These are phyloP conservation scores for Drosophila bunnanda DNA, from an alignment of 2,888 invertebrate genomes.

Conservation along the genomic window DNA sequence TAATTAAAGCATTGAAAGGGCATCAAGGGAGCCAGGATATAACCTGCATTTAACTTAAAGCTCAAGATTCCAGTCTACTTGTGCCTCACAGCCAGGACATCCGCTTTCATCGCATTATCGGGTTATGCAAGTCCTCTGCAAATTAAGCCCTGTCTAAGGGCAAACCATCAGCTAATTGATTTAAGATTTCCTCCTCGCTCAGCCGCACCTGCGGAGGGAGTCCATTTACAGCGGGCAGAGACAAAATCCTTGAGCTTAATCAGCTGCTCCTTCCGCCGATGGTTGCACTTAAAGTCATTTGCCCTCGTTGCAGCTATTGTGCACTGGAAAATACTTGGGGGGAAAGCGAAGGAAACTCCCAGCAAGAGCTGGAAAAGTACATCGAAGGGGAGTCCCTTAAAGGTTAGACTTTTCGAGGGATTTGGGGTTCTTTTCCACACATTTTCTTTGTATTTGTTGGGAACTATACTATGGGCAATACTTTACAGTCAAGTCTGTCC, in stretches of 20 bases:
- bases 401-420: too few relatives aligned
- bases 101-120: constrained; percentile 25
- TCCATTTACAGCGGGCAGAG: constrained; percentile 50
- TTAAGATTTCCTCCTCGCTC: constrained; percentile 30
- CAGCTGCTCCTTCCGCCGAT: constrained; percentile 50
- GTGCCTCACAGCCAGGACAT: neutral
- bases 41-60: neutral
- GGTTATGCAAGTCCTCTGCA: constrained; percentile 8
- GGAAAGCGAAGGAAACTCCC: neutral
- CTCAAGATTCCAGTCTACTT: neutral
- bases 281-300: constrained; percentile 73
- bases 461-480: too few relatives aligned
- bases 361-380: too few relatives aligned
- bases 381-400: too few relatives aligned
- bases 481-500: neutral
- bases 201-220: constrained; percentile 31
- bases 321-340: neutral
- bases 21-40: neutral
- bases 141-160: constrained; percentile 7
- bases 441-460: too few relatives aligned
- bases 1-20: neutral
- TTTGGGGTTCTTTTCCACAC: too few relatives aligned
- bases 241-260: constrained; percentile 69
- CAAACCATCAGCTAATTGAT: constrained; percentile 65
- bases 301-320: constrained; percentile 34